phyloP scores from a whole-genome alignment of 2,888 invertebrate species.

The Minunthozetes semirufus region DNA sequence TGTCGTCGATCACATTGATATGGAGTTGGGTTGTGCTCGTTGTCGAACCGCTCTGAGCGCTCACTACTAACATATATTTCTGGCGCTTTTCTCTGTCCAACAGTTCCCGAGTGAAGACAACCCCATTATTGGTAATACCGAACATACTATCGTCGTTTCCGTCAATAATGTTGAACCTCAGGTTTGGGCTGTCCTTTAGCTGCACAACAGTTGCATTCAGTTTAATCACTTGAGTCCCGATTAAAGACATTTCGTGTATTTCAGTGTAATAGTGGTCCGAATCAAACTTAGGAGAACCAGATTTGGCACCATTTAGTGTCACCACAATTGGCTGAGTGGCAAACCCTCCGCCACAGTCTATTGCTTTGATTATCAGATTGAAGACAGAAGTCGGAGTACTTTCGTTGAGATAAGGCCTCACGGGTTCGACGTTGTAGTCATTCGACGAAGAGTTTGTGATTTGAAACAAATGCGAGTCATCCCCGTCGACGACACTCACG shows the following conservation, averaged over 20 bases:
- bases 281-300: slow-evolving; percentile 71
- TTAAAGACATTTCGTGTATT: slow-evolving; percentile 78
- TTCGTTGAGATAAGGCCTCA: slow-evolving; percentile 58
- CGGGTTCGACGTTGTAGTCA: slow-evolving; percentile 64
- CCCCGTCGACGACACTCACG: slow-evolving; percentile 78
- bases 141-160: slow-evolving; percentile 35
- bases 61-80: slow-evolving; percentile 72
- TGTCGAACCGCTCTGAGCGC: slow-evolving; percentile 70
- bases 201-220: neutral
- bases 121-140: slow-evolving; percentile 53
- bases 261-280: slow-evolving; percentile 77
- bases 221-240: slow-evolving; percentile 72
- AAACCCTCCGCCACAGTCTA: slow-evolving; percentile 62
- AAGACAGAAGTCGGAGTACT: slow-evolving; percentile 29
- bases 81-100: slow-evolving; percentile 87
- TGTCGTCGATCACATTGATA: slow-evolving; percentile 78
- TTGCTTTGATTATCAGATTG: slow-evolving; percentile 67
- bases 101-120: slow-evolving; percentile 46
- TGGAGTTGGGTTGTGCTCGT: slow-evolving; percentile 72
- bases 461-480: slow-evolving; percentile 79
- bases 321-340: slow-evolving; percentile 32
- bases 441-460: slow-evolving; percentile 58
- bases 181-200: neutral
- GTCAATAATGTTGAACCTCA: slow-evolving; percentile 21
- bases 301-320: slow-evolving; percentile 19